Conservation (phyloP, 2,113 vertebrate genomes). For the Eretmochelys imbricata region DNA sequence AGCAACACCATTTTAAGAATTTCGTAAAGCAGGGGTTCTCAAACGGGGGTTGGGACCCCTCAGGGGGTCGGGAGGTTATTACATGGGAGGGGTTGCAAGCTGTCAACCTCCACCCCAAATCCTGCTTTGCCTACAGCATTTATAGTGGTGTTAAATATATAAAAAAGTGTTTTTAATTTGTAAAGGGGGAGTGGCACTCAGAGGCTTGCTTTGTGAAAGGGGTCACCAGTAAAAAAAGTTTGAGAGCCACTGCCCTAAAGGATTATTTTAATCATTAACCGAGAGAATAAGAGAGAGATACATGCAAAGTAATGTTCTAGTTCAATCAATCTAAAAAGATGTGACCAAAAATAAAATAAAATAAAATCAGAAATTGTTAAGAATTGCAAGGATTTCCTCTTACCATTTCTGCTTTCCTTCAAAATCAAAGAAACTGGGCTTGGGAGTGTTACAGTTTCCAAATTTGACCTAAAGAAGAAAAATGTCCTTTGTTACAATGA, state of each 20-base stretch:
- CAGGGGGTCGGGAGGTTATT: no score
- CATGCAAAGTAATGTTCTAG: conserved; percentile 57
- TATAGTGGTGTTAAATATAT: no score
- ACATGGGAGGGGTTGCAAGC: no score
- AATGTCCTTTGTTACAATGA: conserved; percentile 35
- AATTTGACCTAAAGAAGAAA: conserved; percentile 87
- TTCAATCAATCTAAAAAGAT: conserved; percentile 40
- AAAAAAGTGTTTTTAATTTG: no score
- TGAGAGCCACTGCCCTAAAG: background rate
- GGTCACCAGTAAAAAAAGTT: no score
- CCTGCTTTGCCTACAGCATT: no score
- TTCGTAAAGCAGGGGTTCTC: background rate
- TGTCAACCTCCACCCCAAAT: no score
- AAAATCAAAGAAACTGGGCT: conserved; percentile 97
- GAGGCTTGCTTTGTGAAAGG: no score
- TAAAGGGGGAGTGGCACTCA: no score
- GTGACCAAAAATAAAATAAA: background rate
- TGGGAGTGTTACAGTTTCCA: conserved; percentile 92
- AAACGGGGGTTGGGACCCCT: no score
- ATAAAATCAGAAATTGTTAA: background rate
- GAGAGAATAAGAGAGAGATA: conserved; percentile 1
- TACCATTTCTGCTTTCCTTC: conserved; percentile 99
- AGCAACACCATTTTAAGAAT: background rate
- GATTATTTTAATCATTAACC: background rate
- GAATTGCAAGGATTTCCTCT: conserved; percentile 69